Evolutionary conservation across 2,797 vertebrate genomes (phyloP).

Genomic region (Coregonus ussuriensis): DNA sequence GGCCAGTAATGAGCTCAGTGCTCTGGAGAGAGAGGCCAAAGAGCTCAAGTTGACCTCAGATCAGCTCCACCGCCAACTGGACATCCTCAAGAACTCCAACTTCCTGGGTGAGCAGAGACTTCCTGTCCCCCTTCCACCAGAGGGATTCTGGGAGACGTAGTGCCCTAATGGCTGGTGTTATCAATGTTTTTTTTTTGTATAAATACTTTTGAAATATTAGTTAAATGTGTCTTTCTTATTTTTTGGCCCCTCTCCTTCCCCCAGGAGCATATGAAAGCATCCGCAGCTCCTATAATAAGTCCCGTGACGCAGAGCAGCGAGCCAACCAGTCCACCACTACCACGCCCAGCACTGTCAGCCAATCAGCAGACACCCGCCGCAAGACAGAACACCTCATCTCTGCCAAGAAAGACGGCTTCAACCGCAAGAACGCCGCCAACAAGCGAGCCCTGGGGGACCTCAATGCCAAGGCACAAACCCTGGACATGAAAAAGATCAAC

Average conservation of each 20-base stretch:
- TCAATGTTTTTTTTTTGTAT: too few species aligned
- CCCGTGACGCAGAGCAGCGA: conserved; percentile 79
- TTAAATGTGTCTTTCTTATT: background rate
- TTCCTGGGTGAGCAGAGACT: conserved; percentile 82
- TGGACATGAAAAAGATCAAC: conserved; percentile 87
- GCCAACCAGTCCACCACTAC: conserved; percentile 81
- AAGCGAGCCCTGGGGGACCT: conserved; percentile 83
- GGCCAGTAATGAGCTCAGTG: conserved; percentile 84
- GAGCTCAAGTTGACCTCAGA: conserved; percentile 87
- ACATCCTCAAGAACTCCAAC: conserved; percentile 93
- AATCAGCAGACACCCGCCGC: conserved; percentile 80
- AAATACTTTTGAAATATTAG: background rate
- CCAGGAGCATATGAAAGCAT: conserved; percentile 95
- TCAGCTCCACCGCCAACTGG: conserved; percentile 82
- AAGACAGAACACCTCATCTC: conserved; percentile 80
- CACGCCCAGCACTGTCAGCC: conserved; percentile 81
- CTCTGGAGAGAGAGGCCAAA: conserved; percentile 83
- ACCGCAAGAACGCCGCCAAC: conserved; percentile 85
- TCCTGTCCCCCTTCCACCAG: background rate
- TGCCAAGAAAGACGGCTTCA: conserved; percentile 83
- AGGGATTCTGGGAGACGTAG: too few species aligned
- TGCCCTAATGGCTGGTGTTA: too few species aligned
- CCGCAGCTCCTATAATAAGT: conserved; percentile 82
- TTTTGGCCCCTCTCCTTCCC: background rate
- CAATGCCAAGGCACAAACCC: conserved; percentile 57